These are phyloP conservation scores for Osmerus mordax DNA, from an alignment of 2,113 vertebrate species.

Conservation along the genomic window DNA sequence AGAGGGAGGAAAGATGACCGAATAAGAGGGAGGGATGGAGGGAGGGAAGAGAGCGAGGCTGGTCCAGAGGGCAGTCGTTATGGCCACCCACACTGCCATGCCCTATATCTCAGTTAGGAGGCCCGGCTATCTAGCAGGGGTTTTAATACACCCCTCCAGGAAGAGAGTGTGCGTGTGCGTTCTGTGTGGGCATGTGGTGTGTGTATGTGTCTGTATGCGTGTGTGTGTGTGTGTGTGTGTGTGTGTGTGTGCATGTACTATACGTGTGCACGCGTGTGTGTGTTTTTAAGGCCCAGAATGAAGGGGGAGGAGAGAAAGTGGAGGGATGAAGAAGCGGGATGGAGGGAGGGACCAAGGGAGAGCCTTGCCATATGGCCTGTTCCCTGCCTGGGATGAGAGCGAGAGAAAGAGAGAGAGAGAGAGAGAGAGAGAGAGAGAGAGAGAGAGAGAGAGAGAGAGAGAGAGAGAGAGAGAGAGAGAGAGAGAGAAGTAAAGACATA, in stretches of 20 bases:
- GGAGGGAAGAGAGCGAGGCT: conserved; percentile 7
- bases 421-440: conserved; percentile 10
- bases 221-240: too few relatives aligned
- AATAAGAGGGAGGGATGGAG: neutral
- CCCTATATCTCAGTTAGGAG: conserved; percentile 38
- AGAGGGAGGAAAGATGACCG: neutral
- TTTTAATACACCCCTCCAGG: conserved; percentile 36
- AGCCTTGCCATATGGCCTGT: conserved; percentile 57
- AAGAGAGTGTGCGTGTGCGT: neutral
- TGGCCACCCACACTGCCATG: conserved; percentile 49
- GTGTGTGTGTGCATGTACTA: conserved; percentile 20
- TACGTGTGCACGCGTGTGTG: neutral
- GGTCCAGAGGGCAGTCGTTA: conserved; percentile 20
- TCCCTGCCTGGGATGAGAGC: conserved; percentile 31
- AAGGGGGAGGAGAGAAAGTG: neutral
- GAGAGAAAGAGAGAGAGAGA: conserved; percentile 5
- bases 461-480: conserved; percentile 8
- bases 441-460: conserved; percentile 6
- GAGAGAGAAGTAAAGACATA: conserved; percentile 25
- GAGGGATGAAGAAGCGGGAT: neutral
- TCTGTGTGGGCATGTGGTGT: neutral
- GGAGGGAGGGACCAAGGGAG: conserved; percentile 31
- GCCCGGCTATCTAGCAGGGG: conserved; percentile 26
- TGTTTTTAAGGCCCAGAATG: neutral
- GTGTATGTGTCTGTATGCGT: conserved; percentile 7